A percentile compares a stretch with the other conserved stretches of the same genome.
These are phyloP conservation scores for Aphidius ervi DNA, from an alignment of 1,140 invertebrate genomes.

Conservation along the genomic window DNA sequence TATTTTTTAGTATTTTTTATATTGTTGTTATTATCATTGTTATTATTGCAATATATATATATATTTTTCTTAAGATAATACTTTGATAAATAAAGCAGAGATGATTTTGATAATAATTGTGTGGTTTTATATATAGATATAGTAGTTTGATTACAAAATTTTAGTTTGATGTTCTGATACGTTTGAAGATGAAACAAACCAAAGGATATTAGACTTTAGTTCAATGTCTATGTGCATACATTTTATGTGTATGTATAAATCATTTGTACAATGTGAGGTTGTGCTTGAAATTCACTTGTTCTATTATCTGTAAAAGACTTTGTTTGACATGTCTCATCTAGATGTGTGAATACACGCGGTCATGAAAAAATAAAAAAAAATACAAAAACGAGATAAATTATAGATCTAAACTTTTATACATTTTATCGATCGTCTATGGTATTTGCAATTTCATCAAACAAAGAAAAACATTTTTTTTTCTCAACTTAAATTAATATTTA, in stretches of 20 bases:
- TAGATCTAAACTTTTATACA: too few species aligned
- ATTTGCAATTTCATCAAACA: neutral
- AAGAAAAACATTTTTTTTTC: neutral
- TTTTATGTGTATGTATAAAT: constrained; percentile 2
- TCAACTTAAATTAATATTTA: too few species aligned
- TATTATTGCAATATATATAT: too few species aligned
- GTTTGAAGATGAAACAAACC: constrained; percentile 6
- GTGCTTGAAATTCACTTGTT: constrained; percentile 5
- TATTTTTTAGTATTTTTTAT: too few species aligned
- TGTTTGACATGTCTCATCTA: constrained; percentile 6
- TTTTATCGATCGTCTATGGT: too few species aligned
- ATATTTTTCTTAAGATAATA: too few species aligned
- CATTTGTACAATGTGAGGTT: neutral
- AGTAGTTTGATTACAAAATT: neutral
- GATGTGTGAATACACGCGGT: neutral
- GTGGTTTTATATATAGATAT: too few species aligned
- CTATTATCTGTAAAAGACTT: neutral
- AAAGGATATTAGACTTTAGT: constrained; percentile 15
- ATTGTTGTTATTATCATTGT: too few species aligned
- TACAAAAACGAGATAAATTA: neutral
- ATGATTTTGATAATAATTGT: too few species aligned
- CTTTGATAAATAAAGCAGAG: too few species aligned
- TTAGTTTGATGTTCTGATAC: constrained; percentile 5
- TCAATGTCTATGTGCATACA: neutral
- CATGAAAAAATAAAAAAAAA: neutral